A percentile compares a stretch with the other conserved stretches of the same genome.
phyloP scores from a whole-genome alignment of 2,113 vertebrate species.

The Genyomyrus donnyi region DNA sequence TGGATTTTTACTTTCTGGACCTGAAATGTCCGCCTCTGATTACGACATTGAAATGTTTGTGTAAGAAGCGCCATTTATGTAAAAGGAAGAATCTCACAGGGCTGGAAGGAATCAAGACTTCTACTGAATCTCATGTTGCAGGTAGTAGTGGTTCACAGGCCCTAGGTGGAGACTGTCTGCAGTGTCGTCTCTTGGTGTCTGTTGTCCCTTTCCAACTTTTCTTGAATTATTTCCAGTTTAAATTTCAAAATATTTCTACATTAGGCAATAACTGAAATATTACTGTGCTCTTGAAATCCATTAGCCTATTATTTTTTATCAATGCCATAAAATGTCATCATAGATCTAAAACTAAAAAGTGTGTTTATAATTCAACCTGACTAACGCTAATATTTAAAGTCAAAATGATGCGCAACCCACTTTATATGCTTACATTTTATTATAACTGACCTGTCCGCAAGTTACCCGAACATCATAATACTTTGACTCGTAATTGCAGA shows the following conservation, averaged over 20 bases:
- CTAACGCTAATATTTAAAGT: not conserved
- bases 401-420: not conserved
- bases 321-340: not conserved
- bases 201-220: not conserved
- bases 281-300: not conserved
- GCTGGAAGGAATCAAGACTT: not conserved
- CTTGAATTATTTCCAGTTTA: not conserved
- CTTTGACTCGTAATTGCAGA: not conserved
- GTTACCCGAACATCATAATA: not conserved
- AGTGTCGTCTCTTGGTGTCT: not conserved
- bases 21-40: not conserved
- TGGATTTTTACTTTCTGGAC: too few relatives aligned
- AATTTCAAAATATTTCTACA: not conserved
- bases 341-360: not conserved
- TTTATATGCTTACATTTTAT: not conserved
- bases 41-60: not conserved
- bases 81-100: not conserved
- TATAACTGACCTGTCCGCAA: not conserved
- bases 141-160: not conserved
- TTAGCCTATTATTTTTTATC: not conserved
- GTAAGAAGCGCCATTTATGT: not conserved
- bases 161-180: not conserved
- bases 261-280: not conserved
- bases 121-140: not conserved
- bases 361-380: not conserved